phyloP scores from a whole-genome alignment of 2,888 invertebrate species.

The Pogonocherus hispidulus region DNA sequence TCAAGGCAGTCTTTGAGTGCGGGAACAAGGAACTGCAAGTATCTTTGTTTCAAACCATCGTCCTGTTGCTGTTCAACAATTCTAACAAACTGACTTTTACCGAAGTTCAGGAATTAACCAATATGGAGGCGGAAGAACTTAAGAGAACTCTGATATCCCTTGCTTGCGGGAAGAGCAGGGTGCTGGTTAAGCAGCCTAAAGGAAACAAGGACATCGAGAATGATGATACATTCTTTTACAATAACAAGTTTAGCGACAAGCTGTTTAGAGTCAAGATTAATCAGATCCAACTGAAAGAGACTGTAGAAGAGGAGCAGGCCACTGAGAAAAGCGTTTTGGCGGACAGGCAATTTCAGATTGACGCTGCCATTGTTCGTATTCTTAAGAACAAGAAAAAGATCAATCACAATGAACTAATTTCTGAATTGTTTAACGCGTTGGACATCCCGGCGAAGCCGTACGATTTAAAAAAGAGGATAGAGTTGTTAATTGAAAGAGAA shows the following conservation, averaged over 20 bases:
- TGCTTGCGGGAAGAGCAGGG: conserved; percentile 92
- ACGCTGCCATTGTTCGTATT: conserved; percentile 97
- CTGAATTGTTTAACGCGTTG: conserved; percentile 94
- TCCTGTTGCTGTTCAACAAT: conserved; percentile 93
- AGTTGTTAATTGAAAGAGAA: conserved; percentile 97
- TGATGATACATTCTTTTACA: conserved; percentile 88
- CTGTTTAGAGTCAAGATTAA: conserved; percentile 97
- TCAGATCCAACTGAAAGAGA: conserved; percentile 88
- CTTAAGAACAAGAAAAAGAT: conserved; percentile 98
- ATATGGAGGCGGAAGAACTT: conserved; percentile 92
- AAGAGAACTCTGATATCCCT: conserved; percentile 94
- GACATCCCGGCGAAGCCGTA: conserved; percentile 98
- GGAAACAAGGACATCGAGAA: conserved; percentile 84
- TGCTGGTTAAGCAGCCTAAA: conserved; percentile 87
- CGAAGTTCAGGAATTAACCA: conserved; percentile 90
- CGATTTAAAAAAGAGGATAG: conserved; percentile 97
- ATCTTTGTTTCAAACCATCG: conserved; percentile 95
- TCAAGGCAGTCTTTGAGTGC: conserved; percentile 87
- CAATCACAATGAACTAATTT: conserved; percentile 93
- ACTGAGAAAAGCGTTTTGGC: conserved; percentile 98
- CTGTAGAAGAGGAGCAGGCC: conserved; percentile 89
- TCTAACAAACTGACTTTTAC: conserved; percentile 83
- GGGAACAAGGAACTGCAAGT: conserved; percentile 95
- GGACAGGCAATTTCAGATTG: conserved; percentile 98
- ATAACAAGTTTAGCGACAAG: conserved; percentile 91